Evolutionary conservation across 2,888 invertebrate genomes (phyloP), one percentile per base, ranked within the genome.

Genomic region (Podotricha telesiphe): DNA sequence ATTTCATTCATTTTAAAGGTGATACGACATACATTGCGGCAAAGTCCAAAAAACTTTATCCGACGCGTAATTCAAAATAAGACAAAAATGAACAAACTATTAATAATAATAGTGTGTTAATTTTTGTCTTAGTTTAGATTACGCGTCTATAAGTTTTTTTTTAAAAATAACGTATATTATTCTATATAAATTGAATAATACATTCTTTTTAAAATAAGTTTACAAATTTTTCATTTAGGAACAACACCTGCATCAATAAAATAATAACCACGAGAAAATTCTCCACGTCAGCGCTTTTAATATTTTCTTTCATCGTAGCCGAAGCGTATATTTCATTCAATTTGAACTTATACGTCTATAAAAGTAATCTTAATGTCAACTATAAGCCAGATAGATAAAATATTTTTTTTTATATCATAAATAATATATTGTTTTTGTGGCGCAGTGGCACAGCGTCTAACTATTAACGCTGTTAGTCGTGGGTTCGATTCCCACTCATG

Each of bases 181-280:
- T 4, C 34, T 53, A 10, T 10, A 53, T n/a, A 53, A 7, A 22
- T 53, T 22, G 22, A 53, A n/a, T 53, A 53, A 17, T 10, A 37
- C 2, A 1, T 59, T 45, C 15, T 17, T 22, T 59, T 42, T 6
- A 45, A 59, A 59, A 5, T 22, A n/a, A 3, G 17, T 59, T 42
- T 15, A 5, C 5, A 59, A 11, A 59, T 45, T 59, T 59, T 59
- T 59, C 59, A 59, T 59, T 59, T 28, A 45, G 28, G 45, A 59
- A 59, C 20, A 65, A 65, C 56, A 65, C 28, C 64, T 64, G 65
- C 45, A 37, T 48, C 56, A 48, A 56, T 56, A 65, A 65, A 65
- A 53, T 56, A 47, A 65, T 37, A 34, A 20, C 37, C 34, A 47
- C 47, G 37, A 65, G 40, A 56, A 47, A 56, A 56, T 48, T 56